Evolutionary conservation across 2,797 vertebrate species (phyloP).

Genomic region (Denticeps clupeoides): DNA sequence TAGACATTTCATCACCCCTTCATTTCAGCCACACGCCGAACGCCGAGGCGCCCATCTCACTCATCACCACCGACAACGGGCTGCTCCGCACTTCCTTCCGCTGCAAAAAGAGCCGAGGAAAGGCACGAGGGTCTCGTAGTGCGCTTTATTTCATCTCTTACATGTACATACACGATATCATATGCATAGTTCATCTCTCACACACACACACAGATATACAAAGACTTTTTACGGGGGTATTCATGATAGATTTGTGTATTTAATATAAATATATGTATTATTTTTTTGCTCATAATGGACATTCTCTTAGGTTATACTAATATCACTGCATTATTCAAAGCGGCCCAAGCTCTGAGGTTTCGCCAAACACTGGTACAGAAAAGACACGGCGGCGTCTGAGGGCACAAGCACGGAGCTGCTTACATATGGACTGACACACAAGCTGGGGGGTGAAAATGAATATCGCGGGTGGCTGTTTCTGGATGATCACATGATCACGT

Average conservation of each 20-base stretch:
- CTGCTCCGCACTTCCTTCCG: conserved; percentile 12
- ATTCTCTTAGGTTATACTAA: conserved; percentile 28
- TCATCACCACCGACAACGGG: no score
- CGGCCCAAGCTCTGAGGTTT: no score
- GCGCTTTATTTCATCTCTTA: conserved; percentile 1
- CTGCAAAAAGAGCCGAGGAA: background rate
- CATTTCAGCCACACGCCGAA: no score
- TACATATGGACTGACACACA: no score
- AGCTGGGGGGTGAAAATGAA: background rate
- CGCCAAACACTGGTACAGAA: no score
- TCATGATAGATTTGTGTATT: conserved; percentile 32
- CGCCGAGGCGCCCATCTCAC: no score
- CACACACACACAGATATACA: conserved; percentile 42
- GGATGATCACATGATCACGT: no score
- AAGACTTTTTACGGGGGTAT: conserved; percentile 48
- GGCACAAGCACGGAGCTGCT: no score
- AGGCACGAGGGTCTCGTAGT: background rate
- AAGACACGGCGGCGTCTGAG: no score
- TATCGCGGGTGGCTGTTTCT: conserved; percentile 8
- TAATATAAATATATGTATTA: conserved; percentile 27
- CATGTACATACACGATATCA: conserved; percentile 26
- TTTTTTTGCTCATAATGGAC: conserved; percentile 6
- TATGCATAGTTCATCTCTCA: conserved; percentile 52
- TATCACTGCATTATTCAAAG: conserved; percentile 41
- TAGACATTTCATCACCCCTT: background rate